A percentile compares a stretch with the other conserved stretches of the same genome.
phyloP scores from a whole-genome alignment of 2,797 vertebrate genomes.

The Macrochelys suwanniensis region DNA sequence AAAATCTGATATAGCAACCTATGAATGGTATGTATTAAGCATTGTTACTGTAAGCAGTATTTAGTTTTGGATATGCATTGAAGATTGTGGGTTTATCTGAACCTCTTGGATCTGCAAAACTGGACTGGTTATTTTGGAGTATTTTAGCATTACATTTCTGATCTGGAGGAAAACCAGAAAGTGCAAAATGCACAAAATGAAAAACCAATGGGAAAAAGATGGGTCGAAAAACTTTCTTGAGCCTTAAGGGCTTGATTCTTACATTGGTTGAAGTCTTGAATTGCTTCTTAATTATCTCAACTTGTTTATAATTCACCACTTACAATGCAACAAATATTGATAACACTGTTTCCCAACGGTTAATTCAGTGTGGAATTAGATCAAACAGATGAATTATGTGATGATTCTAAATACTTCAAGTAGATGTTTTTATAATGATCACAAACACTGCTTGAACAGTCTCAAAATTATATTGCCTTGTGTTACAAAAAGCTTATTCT shows the following conservation, averaged over 20 bases:
- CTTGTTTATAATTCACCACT: background rate
- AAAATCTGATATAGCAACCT: background rate
- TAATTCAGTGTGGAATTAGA: slow-evolving; percentile 36
- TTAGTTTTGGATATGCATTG: background rate
- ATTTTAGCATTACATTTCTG: background rate
- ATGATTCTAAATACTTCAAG: slow-evolving; percentile 53
- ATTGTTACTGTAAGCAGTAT: background rate
- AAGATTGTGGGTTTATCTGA: background rate
- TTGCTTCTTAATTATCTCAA: background rate
- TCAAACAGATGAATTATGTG: slow-evolving; percentile 34
- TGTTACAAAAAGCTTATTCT: slow-evolving; percentile 69
- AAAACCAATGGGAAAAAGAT: background rate
- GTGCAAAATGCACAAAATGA: rapidly evolving
- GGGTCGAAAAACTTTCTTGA: background rate
- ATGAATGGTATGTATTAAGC: background rate
- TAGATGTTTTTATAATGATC: slow-evolving; percentile 56
- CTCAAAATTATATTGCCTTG: slow-evolving; percentile 62
- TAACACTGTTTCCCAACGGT: slow-evolving; percentile 39
- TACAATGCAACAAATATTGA: background rate
- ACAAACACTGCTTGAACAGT: slow-evolving; percentile 42
- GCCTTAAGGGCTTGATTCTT: background rate
- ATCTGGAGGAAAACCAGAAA: background rate
- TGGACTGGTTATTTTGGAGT: background rate
- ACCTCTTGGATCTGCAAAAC: background rate
- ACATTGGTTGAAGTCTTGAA: background rate